A percentile compares a stretch with the other conserved stretches of the same genome.
Conservation (phyloP, 1,140 invertebrate genomes). For the Drosophila bifasciata region DNA sequence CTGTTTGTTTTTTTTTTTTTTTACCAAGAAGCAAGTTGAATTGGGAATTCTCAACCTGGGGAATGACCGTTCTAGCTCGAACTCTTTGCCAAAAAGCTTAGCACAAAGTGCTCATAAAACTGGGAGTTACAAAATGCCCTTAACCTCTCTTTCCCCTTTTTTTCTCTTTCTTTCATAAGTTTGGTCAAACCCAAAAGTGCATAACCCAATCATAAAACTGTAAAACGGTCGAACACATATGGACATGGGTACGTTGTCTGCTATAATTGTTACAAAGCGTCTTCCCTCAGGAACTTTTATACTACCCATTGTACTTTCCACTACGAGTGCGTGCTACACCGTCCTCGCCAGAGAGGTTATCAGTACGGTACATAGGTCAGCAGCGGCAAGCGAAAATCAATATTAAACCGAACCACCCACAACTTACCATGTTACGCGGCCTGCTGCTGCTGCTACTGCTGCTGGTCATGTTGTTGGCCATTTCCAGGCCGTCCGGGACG, state of each 20-base stretch:
- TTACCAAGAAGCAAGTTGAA: too few species aligned
- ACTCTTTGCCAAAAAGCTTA: too few species aligned
- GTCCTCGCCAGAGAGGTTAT: constrained; percentile 16
- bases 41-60: too few species aligned
- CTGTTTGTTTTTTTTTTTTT: constrained; percentile 25
- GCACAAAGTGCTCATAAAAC: constrained; percentile 11
- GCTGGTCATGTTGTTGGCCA: constrained; percentile 41
- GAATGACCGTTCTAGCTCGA: too few species aligned
- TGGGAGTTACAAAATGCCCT: constrained; percentile 32
- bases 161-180: constrained; percentile 3
- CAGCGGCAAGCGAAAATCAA: constrained; percentile 66
- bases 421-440: constrained; percentile 75
- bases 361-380: constrained; percentile 67
- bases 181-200: background rate
- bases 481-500: constrained; percentile 12
- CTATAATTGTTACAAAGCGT: constrained; percentile 3
- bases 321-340: constrained; percentile 20
- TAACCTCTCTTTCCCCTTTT: too few species aligned
- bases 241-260: too few species aligned
- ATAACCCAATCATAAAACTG: too few species aligned
- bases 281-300: constrained; percentile 28
- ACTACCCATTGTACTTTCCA: constrained; percentile 29
- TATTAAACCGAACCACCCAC: constrained; percentile 26
- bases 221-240: too few species aligned
- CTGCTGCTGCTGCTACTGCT: constrained; percentile 26